Base-by-base conservation (phyloP, 1,140 invertebrate genomes). In the Brachionus rubens region DNA sequence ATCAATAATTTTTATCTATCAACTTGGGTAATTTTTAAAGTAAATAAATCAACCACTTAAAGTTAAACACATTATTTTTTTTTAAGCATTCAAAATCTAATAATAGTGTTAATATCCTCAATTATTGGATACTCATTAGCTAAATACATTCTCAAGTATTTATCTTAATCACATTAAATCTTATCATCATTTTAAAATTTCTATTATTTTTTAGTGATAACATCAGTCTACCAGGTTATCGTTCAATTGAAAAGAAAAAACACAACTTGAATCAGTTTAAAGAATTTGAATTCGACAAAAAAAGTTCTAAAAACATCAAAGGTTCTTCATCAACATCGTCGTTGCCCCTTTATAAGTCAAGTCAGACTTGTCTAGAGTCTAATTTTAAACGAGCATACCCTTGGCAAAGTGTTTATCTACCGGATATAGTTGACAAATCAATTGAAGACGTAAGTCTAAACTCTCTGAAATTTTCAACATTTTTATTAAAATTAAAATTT, bases 381-480 rank as follows among this genome's bases (percentile, higher is more conserved):
- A 72, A 24, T 72, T 72, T 72, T 21, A 72, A 48, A 21, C 19
- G 50, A 30, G 19, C 28, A 26, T 30, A 50, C 41, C 68, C 68
- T 26, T 72, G 68, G 68, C 68, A 72, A 40, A 16, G 30, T 30
- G 33, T 72, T 41, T 72, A 50, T 72, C 10, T 72, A 0, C 21
- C 68, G 33, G 26, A 72, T 36, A 72, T 40, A 14, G 68, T 72
- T 2, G 68, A 72, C 28, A 48, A 54, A 72, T 16, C 26, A 9
- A 72, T 50, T 14, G 46, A 72, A 72, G 24, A 72, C 7, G 68
- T 72, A 50, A 56, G 4, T 24, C 10, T 47, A 36, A 33, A 24
- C 30, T 47, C 16, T 7, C 16, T 70, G 4, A 70, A n/a, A 40
- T 24, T 12, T 65, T 14, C 16, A 41, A 19, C 41, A 65, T 41